These are phyloP conservation scores for Parasteatoda tepidariorum DNA, from an alignment of 1,140 invertebrate genomes.

Conservation along the genomic window DNA sequence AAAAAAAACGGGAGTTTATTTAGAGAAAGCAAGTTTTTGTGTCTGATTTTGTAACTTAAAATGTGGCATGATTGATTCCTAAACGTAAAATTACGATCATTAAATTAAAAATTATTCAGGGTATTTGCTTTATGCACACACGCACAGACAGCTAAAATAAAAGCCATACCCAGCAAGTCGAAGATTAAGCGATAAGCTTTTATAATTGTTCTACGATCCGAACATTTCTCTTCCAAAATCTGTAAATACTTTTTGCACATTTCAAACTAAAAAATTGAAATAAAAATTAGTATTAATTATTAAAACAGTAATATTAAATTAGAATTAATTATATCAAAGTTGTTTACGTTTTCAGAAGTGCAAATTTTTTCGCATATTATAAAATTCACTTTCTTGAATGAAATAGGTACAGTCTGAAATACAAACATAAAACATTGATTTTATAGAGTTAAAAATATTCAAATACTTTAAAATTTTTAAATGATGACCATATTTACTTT, in stretches of 20 bases:
- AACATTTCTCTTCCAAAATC: constrained; percentile 1
- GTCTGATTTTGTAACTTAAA: no score
- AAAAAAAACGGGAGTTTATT: no score
- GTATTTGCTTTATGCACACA: no score
- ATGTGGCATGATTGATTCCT: no score
- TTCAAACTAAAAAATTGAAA: background rate
- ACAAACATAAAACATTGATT: background rate
- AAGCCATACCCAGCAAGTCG: constrained; percentile 41
- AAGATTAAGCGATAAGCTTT: constrained; percentile 10
- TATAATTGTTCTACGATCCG: background rate
- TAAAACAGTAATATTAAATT: background rate
- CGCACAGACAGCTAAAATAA: no score
- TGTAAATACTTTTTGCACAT: constrained; percentile 9
- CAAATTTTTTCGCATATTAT: constrained; percentile 28
- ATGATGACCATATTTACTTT: background rate
- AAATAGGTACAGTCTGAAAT: constrained; percentile 9
- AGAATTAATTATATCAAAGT: background rate
- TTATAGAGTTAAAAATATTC: background rate
- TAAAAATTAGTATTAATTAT: background rate
- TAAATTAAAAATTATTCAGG: no score
- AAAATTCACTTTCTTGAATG: background rate
- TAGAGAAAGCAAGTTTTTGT: no score
- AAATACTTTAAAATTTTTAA: background rate
- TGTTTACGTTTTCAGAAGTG: constrained; percentile 23
- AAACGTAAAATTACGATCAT: no score